A percentile compares a stretch with the other conserved stretches of the same genome.
phyloP scores from a whole-genome alignment of 1,140 invertebrate species.

The Carcinoscorpius rotundicauda region DNA sequence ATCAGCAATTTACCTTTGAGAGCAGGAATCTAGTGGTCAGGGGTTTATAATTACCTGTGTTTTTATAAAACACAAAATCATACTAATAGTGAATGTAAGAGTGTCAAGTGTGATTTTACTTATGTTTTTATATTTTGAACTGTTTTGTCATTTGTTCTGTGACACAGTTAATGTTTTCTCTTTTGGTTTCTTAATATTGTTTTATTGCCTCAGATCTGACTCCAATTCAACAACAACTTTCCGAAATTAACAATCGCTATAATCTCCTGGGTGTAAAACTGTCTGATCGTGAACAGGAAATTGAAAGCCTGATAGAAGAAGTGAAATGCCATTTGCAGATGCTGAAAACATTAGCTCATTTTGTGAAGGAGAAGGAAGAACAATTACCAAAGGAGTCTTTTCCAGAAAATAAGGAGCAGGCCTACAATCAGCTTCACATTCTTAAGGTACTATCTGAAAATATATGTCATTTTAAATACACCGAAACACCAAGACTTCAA shows the following conservation, averaged over 20 bases:
- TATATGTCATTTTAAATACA: too few relatives aligned
- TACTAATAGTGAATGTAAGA: too few relatives aligned
- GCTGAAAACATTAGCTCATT: slow-evolving; percentile 55
- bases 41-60: not conserved
- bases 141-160: too few relatives aligned
- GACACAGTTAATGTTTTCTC: not conserved
- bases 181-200: not conserved
- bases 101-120: too few relatives aligned
- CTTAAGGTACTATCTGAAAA: slow-evolving; percentile 44
- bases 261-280: slow-evolving; percentile 72
- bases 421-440: slow-evolving; percentile 74
- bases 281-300: slow-evolving; percentile 72
- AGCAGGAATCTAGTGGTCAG: too few relatives aligned
- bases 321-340: slow-evolving; percentile 71
- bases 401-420: slow-evolving; percentile 77
- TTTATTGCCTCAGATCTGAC: slow-evolving; percentile 50
- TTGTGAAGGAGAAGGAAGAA: slow-evolving; percentile 66
- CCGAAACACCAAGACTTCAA: too few relatives aligned
- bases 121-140: too few relatives aligned
- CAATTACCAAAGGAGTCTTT: slow-evolving; percentile 62
- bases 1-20: too few relatives aligned
- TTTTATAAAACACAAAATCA: too few relatives aligned
- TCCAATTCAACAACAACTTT: slow-evolving; percentile 79
- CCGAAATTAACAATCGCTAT: slow-evolving; percentile 87
- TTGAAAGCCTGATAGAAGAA: slow-evolving; percentile 70